These are phyloP conservation scores for Cranoglanis bouderius DNA, from an alignment of 2,113 vertebrate species.

Conservation along the genomic window DNA sequence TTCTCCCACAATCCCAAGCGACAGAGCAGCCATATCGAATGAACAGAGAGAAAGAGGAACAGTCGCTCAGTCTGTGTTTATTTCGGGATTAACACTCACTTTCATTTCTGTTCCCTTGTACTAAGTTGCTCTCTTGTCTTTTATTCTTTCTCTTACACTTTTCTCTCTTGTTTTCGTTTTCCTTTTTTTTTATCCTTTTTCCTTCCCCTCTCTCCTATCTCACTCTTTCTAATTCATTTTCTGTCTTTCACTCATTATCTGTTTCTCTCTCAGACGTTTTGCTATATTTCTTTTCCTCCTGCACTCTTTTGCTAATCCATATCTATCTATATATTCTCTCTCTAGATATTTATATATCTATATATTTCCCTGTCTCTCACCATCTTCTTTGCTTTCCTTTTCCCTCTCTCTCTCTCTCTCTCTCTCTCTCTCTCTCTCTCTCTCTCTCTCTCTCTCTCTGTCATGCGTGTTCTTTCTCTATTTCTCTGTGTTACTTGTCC, in stretches of 20 bases:
- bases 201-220: neutral
- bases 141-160: neutral
- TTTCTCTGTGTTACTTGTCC: conserved; percentile 11
- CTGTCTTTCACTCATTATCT: neutral
- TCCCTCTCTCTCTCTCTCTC: neutral
- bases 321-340: neutral
- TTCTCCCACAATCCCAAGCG: conserved; percentile 60
- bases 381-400: neutral
- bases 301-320: neutral
- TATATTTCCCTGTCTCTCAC: neutral
- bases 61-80: neutral
- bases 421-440: neutral
- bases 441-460: neutral
- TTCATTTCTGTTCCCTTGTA: neutral
- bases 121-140: neutral
- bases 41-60: conserved; percentile 50
- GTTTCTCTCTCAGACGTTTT: neutral
- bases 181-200: neutral
- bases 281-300: neutral
- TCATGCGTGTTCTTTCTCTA: neutral
- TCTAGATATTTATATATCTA: neutral
- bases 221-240: neutral
- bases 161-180: neutral
- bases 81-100: neutral
- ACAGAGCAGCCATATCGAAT: conserved; percentile 58